Base-by-base conservation (phyloP, 2,113 vertebrate species). In the Eolophus roseicapilla region DNA sequence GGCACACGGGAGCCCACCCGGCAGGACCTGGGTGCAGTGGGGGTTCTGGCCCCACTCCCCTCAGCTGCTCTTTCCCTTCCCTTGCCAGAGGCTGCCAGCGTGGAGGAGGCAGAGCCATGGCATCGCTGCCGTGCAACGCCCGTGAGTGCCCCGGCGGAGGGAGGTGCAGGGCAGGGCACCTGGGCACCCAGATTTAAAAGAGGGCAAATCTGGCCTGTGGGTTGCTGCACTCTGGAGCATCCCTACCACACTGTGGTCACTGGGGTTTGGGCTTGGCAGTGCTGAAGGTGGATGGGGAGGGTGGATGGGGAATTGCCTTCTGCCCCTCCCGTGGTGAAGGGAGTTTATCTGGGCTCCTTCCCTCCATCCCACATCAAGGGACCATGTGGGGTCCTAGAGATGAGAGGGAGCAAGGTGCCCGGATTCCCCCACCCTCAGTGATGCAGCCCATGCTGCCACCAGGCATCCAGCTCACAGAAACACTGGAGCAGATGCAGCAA, bases 401-500 rank as follows among this genome's bases (percentile, higher is more conserved):
- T 0, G 5, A 82, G 70, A 87, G 41, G 17, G 63, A 62, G 29
- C 24, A 29, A 85, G 63, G 20, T 6, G 3, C 35, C 25, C 3
- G 2, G 43, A 46, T 90, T 47, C 12, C 19, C 28, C 4, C 2
- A 3, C 73, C 12, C 35, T 63, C 50, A 43, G 68, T 88, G 64
- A 90, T 50, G 46, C 90, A 86, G 52, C 55, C 69, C 80, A 12
- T 50, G 16, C 74, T 76, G n/a, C 60, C 80, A 69, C 12, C 97
- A 99, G 99, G 98, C 83, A 92, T 99, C 65, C 98, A 97, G 79
- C 90, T 98, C 82, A 98, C 98, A 87, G 97, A 98, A n/a, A 96
- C 98, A 0, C 88, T 99, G 94, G 95, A 98, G 92, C 96, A 97
- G 82, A 99, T 99, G 99, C 98, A 99, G 93, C 97, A 97, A 29